Conservation (phyloP, 1,140 invertebrate species). For the Forficula auricularia region DNA sequence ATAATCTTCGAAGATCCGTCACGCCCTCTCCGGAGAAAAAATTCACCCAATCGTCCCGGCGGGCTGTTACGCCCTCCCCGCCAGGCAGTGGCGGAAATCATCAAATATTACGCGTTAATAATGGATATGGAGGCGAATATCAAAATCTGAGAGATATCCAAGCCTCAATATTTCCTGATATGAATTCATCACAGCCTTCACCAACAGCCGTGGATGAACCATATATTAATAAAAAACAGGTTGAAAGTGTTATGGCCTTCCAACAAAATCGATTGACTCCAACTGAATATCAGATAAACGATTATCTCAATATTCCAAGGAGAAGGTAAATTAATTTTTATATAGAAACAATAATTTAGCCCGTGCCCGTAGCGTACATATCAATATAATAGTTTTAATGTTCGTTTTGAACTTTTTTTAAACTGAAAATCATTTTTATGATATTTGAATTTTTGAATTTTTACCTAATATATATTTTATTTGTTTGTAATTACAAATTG, state of each 20-base stretch:
- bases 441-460: no score
- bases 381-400: no score
- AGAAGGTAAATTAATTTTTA: no score
- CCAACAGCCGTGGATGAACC: conserved; percentile 34
- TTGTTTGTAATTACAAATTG: no score
- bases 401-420: no score
- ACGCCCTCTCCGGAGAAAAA: conserved; percentile 73
- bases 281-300: no score
- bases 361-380: no score
- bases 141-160: conserved; percentile 59
- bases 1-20: conserved; percentile 39
- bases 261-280: conserved; percentile 25
- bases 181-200: conserved; percentile 23
- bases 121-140: conserved; percentile 34
- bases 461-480: no score
- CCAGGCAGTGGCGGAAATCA: conserved; percentile 14
- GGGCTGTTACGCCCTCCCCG: conserved; percentile 19
- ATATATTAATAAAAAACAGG: conserved; percentile 55
- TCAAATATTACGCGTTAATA: conserved; percentile 1
- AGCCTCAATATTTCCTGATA: conserved; percentile 35
- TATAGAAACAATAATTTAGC: no score
- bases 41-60: conserved; percentile 11
- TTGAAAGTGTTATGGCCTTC: conserved; percentile 44
- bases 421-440: no score
- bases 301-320: no score